Conservation (phyloP, 2,797 vertebrate genomes). For the Molothrus aeneus region DNA sequence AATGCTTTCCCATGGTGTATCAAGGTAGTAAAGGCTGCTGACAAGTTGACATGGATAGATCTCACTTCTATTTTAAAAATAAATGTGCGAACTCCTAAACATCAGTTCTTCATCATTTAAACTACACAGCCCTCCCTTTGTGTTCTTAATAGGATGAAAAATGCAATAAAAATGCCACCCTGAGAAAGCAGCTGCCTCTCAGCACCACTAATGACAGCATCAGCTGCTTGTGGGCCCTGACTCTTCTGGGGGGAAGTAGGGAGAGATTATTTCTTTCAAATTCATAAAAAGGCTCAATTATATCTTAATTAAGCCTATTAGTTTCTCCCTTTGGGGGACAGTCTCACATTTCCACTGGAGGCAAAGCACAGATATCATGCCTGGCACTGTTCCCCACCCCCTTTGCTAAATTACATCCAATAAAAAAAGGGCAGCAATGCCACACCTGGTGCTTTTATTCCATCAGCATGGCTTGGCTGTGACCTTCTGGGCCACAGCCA, state of each 20-base stretch:
- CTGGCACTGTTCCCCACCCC: background rate
- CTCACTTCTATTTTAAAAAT: slow-evolving; percentile 32
- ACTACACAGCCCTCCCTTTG: background rate
- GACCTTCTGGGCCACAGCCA: background rate
- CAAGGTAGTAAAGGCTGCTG: background rate
- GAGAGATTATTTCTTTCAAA: slow-evolving; percentile 6
- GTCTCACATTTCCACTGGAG: background rate
- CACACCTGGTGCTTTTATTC: background rate
- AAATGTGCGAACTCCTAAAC: slow-evolving; percentile 7
- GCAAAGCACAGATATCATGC: background rate
- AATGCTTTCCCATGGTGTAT: background rate
- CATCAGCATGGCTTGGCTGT: background rate
- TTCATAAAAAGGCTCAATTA: background rate
- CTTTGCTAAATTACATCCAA: background rate
- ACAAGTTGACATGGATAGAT: background rate
- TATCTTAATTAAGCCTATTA: background rate
- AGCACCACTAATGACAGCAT: background rate
- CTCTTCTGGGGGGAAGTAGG: background rate
- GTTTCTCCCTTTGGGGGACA: background rate
- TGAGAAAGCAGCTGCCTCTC: slow-evolving; percentile 6
- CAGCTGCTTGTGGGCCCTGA: background rate
- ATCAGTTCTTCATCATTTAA: background rate
- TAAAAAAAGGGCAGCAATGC: background rate
- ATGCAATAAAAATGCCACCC: background rate
- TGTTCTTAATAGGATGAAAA: background rate